These are phyloP conservation scores for Accipiter cooperii DNA, from an alignment of 2,113 vertebrate species.

Conservation along the genomic window DNA sequence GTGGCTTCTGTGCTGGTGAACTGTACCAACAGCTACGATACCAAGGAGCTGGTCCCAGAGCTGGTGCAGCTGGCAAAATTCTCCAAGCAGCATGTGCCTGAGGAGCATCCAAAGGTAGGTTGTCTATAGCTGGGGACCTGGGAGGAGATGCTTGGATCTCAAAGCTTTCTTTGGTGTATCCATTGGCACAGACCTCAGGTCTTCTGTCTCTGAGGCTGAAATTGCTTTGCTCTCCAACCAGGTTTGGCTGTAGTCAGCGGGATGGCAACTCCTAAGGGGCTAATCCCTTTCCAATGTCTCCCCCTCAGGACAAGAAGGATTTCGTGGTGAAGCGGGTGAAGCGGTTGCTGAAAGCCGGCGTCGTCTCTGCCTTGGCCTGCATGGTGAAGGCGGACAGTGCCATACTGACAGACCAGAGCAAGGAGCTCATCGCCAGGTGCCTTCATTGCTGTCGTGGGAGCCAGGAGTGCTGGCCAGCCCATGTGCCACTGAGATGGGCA, in stretches of 20 bases:
- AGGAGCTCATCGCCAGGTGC: slow-evolving; percentile 90
- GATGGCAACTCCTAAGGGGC: neutral
- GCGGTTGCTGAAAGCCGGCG: slow-evolving; percentile 82
- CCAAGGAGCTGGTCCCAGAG: slow-evolving; percentile 93
- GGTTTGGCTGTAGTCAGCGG: neutral
- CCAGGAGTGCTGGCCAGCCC: neutral
- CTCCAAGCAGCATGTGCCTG: slow-evolving; percentile 96
- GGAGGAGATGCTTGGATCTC: neutral
- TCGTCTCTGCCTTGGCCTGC: slow-evolving; percentile 85
- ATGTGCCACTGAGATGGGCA: neutral
- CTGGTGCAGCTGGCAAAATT: slow-evolving; percentile 95
- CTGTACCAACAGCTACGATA: slow-evolving; percentile 95
- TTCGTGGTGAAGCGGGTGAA: slow-evolving; percentile 89
- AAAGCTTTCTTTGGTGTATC: neutral
- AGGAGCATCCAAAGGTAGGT: slow-evolving; percentile 92
- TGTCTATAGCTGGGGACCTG: neutral
- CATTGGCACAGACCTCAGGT: neutral
- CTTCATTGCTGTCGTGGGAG: neutral
- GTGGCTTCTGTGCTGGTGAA: slow-evolving; percentile 91
- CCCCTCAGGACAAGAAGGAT: slow-evolving; percentile 91
- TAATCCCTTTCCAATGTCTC: neutral
- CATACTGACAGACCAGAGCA: slow-evolving; percentile 90
- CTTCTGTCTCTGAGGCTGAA: neutral
- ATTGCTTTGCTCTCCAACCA: neutral
- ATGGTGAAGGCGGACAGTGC: slow-evolving; percentile 93